Base-by-base conservation (phyloP, 2,888 invertebrate genomes). In the Crematogaster levior region DNA sequence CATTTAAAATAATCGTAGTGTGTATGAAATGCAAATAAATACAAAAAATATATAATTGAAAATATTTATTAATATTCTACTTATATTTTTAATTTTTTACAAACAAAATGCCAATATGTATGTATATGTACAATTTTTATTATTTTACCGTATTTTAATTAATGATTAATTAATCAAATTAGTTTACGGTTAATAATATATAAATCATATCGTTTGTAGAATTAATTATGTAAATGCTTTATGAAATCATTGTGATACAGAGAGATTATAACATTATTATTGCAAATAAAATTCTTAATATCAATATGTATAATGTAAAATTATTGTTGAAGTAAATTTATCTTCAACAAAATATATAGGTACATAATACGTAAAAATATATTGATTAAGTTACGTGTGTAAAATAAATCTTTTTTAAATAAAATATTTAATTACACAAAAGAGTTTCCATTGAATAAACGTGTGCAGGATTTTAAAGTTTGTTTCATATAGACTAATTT, bases 151-250 rank as follows among this genome's bases (percentile, higher is more conserved):
- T 21, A 24, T 34, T 72, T 56, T 60, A 61, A 73, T 73, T 21
- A 60, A 74, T 74, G 10, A 24, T 56, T 6, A 70, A 70, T 53
- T 24, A 56, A 56, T 56, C 24, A 24, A 40, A 27, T 58, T 37
- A 21, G 30, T 34, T 30, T 34, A 21, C 21, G 18, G 1, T 61
- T 74, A 46, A 48, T 48, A n/a, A 61, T 27, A 65, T 1, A 65
- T 61, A 61, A 74, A 61, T 74, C 6, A 74, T 34, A 34, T 61
- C 1, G 7, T 63, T 63, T 73, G 37, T 56, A 24, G 24, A 72
- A n/a, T 21, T 60, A 43, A 73, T 73, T 73, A 46, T 60, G 43
- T 30, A 73, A 73, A 43, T 60, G 21, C 30, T 58, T 72, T 72
- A 60, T 46, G n/a, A 30, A 43, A 74, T 46, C 18, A 72, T 53